Conservation (phyloP, 2,888 invertebrate species). For the Strigamia transsilvanica region DNA sequence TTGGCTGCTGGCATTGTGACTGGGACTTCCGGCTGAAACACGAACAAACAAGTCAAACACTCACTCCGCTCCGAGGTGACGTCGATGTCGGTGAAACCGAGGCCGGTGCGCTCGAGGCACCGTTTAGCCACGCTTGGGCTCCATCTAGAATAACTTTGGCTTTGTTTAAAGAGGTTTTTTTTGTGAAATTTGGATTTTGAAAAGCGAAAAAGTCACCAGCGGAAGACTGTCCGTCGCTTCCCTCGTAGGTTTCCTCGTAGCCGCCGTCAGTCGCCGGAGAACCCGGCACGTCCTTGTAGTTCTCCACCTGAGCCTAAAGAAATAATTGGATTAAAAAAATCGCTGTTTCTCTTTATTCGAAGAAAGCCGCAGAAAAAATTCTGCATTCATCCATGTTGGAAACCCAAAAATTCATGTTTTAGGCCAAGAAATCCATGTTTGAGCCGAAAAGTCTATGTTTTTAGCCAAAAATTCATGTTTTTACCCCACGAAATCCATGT, state of each 20-base stretch:
- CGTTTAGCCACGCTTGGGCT: neutral
- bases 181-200: neutral
- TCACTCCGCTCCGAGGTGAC: neutral
- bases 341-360: too few relatives aligned
- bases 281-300: neutral
- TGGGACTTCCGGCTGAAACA: constrained; percentile 46
- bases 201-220: neutral
- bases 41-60: neutral
- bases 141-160: constrained; percentile 32
- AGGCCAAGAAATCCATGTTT: too few relatives aligned
- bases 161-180: neutral
- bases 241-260: neutral
- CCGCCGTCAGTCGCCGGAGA: neutral
- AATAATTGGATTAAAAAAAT: neutral
- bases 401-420: too few relatives aligned
- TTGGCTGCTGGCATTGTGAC: constrained; percentile 14
- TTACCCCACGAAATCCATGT: too few relatives aligned
- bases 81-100: neutral
- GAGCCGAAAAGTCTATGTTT: too few relatives aligned
- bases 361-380: too few relatives aligned
- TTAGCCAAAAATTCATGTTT: too few relatives aligned
- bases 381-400: too few relatives aligned
- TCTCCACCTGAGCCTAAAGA: neutral
- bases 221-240: neutral
- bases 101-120: neutral